Evolutionary conservation across 2,888 invertebrate species (phyloP).

Genomic region (Stegophylla sp.): DNA sequence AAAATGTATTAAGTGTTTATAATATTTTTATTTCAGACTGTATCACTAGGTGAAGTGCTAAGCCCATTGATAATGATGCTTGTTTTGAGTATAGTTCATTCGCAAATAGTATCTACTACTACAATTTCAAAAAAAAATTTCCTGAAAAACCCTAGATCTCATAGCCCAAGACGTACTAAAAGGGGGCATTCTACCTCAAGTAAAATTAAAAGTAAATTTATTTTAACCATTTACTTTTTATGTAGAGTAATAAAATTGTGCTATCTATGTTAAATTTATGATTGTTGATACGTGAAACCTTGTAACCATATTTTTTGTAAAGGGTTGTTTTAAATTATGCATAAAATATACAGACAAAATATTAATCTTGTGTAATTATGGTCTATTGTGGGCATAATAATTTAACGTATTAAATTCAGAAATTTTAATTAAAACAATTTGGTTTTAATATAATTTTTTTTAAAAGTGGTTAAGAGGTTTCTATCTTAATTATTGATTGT

Average conservation of each 20-base stretch:
- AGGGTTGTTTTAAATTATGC: too few species aligned
- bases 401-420: too few species aligned
- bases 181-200: constrained; percentile 50
- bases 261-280: too few species aligned
- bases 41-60: constrained; percentile 74
- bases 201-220: constrained; percentile 54
- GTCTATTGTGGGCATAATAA: too few species aligned
- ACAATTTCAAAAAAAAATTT: constrained; percentile 58
- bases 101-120: constrained; percentile 77
- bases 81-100: constrained; percentile 78
- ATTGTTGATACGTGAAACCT: too few species aligned
- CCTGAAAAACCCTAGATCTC: constrained; percentile 55
- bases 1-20: background rate
- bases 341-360: too few species aligned
- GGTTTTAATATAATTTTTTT: too few species aligned
- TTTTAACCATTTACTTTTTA: background rate
- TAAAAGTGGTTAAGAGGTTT: too few species aligned
- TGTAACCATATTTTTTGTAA: too few species aligned
- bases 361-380: too few species aligned
- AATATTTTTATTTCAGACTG: constrained; percentile 65
- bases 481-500: background rate
- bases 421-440: background rate
- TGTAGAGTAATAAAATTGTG: too few species aligned
- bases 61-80: constrained; percentile 78
- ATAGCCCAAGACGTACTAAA: constrained; percentile 45